Conservation (phyloP, 2,797 vertebrate genomes). For the Anomalospiza imberbis region DNA sequence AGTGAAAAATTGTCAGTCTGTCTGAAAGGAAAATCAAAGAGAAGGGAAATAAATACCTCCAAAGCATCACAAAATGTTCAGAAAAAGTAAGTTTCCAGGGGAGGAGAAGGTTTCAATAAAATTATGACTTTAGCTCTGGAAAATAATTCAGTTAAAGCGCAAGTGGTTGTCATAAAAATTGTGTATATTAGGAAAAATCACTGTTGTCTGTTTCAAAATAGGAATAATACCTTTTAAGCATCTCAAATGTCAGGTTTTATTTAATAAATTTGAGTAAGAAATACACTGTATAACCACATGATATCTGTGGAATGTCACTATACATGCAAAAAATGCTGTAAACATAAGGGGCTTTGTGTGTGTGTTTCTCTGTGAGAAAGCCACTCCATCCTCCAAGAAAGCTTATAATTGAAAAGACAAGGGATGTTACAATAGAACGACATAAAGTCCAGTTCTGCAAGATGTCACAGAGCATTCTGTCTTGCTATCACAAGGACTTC, state of each 20-base stretch:
- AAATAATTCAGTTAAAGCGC: conserved; percentile 10
- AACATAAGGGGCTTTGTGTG: background rate
- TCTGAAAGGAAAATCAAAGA: background rate
- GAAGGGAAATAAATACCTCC: conserved; percentile 30
- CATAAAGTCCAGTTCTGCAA: background rate
- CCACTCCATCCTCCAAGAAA: background rate
- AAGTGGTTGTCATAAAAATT: conserved; percentile 40
- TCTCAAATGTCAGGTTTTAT: conserved; percentile 16
- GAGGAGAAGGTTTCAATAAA: conserved; percentile 26
- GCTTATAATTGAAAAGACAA: background rate
- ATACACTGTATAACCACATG: background rate
- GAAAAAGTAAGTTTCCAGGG: background rate
- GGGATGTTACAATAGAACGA: background rate
- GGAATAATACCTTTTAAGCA: background rate
- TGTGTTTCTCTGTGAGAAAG: background rate
- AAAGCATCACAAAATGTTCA: background rate
- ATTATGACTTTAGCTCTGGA: conserved; percentile 10
- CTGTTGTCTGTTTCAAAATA: conserved; percentile 33
- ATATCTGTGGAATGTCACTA: background rate
- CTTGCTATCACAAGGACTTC: background rate
- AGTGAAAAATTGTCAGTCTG: background rate
- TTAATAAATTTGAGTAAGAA: background rate
- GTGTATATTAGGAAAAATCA: conserved; percentile 4
- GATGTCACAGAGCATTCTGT: background rate
- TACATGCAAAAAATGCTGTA: background rate